A percentile compares a stretch with the other conserved stretches of the same genome.
Evolutionary conservation across 1,140 invertebrate species (phyloP).

Genomic region (Dryas iulia): DNA sequence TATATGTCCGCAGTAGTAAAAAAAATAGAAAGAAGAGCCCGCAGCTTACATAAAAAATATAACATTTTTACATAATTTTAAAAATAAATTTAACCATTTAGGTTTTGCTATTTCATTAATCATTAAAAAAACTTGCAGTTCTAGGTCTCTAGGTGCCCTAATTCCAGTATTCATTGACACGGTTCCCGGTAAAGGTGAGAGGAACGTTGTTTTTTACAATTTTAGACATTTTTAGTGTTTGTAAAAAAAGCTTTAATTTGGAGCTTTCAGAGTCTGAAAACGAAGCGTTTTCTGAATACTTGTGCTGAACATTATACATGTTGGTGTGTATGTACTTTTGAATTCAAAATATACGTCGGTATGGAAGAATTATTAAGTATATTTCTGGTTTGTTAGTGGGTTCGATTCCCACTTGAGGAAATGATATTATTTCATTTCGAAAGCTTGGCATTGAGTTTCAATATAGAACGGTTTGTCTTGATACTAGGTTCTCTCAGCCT

Average conservation of each 20-base stretch:
- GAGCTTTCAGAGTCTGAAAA: not conserved
- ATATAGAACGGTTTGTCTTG: too few relatives aligned
- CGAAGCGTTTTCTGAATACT: not conserved
- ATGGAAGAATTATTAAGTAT: not conserved
- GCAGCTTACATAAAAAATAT: too few relatives aligned
- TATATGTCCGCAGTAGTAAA: too few relatives aligned
- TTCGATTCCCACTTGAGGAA: too few relatives aligned
- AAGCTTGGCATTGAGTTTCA: too few relatives aligned
- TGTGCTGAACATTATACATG: not conserved
- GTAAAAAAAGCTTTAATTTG: not conserved
- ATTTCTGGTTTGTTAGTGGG: too few relatives aligned
- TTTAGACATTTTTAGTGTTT: constrained; percentile 2
- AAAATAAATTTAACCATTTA: not conserved
- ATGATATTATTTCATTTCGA: too few relatives aligned
- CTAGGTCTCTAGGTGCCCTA: not conserved
- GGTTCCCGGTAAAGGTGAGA: not conserved
- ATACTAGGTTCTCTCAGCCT: too few relatives aligned
- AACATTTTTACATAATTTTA: too few relatives aligned
- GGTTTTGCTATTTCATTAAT: not conserved
- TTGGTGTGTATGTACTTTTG: not conserved
- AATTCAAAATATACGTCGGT: not conserved
- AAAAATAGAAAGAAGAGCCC: too few relatives aligned
- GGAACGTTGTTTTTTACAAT: not conserved
- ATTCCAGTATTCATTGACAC: constrained; percentile 3
- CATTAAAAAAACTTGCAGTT: not conserved